These are phyloP conservation scores for Oedothorax gibbosus DNA, from an alignment of 1,140 invertebrate genomes.

Conservation along the genomic window DNA sequence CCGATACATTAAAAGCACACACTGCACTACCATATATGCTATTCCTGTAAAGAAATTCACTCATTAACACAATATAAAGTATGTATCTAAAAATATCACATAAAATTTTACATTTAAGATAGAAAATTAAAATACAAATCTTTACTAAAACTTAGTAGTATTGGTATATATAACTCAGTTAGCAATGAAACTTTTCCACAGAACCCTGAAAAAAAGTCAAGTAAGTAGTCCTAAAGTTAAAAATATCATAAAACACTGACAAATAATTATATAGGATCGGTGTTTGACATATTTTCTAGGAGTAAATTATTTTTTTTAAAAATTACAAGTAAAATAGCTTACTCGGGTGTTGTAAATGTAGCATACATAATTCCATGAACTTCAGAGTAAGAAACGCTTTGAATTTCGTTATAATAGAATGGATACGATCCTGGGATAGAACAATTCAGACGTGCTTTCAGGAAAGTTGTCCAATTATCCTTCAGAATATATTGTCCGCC, in stretches of 20 bases:
- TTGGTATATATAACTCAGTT: neutral
- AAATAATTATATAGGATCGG: neutral
- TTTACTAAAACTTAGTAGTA: neutral
- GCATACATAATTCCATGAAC: constrained; percentile 89
- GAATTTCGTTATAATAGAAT: constrained; percentile 95
- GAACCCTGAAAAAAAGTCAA: neutral
- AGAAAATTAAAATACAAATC: neutral
- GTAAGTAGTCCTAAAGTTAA: neutral
- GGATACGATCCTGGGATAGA: constrained; percentile 90
- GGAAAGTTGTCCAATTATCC: constrained; percentile 92
- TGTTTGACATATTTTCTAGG: too few relatives aligned
- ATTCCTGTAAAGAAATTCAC: constrained; percentile 73
- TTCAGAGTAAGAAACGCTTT: constrained; percentile 79
- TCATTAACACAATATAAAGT: neutral
- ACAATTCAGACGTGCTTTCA: constrained; percentile 90
- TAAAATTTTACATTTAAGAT: neutral
- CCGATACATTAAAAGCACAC: constrained; percentile 88
- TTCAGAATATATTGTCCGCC: constrained; percentile 77
- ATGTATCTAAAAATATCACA: neutral
- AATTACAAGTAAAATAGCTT: constrained; percentile 2
- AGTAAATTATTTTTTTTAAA: too few relatives aligned
- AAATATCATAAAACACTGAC: neutral
- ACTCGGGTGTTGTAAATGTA: constrained; percentile 91
- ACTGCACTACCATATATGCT: constrained; percentile 92
- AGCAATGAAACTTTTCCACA: neutral